Evolutionary conservation across 2,113 vertebrate species (phyloP), one percentile per base, ranked within the genome.

Genomic region (Mesembrinibis cayennensis): DNA sequence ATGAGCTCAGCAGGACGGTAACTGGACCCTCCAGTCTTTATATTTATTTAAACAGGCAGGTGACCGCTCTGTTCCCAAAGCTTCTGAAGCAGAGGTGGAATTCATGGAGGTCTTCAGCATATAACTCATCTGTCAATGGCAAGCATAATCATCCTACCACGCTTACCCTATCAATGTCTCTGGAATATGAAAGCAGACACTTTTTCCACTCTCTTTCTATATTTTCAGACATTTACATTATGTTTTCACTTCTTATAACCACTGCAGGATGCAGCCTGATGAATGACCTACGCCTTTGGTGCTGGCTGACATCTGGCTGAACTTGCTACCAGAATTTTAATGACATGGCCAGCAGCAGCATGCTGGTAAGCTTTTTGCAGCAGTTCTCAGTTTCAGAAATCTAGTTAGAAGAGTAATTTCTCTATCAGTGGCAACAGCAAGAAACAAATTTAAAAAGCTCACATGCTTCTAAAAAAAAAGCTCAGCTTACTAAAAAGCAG

Each of bases 241-340:
- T 42, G 62, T 85, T 95, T 93, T 88, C 56, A 52, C 7, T 65
- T 94, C 65, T 63, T 86, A 49, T 23, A 92, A 59, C 36, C 1
- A 6, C 44, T 69, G 29, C 53, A 84, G 49, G 42, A 45, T 76
- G 44, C 47, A 74, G 52, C 10, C 52, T 93, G 92, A 93, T 52
- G 52, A 92, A 78, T 58, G 73, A 90, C 5, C 62, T 78, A 36
- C 53, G 13, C 30, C 45, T 63, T 81, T 62, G 38, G n/a, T 92
- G 79, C 32, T 0, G 0, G 22, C 45, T 67, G 71, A 62, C 42
- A 66, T 21, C 11, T 29, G 5, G 17, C 47, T 90, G 73, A 90
- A 84, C 38, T 49, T 92, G 59, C 42, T 67, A 69, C 40, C 58
- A 71, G 85, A 87, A 96, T 96, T 86, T 86, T 89, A 87, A 90